Evolutionary conservation across 2,888 invertebrate species (phyloP), one percentile per base, ranked within the genome.

Genomic region (Mallateleia sp.): DNA sequence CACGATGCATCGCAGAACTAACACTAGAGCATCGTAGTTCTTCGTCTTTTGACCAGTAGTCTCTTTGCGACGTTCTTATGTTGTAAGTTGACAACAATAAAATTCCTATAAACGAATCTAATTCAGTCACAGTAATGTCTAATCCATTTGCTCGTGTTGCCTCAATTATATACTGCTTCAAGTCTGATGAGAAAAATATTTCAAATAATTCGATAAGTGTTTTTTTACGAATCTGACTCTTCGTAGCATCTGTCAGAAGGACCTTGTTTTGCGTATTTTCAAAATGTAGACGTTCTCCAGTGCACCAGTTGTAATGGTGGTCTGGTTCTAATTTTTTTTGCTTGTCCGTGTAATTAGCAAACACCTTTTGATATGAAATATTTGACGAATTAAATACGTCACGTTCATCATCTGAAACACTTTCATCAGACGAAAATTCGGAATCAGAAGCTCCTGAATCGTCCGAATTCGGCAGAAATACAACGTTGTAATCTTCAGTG

Each of bases 81-180:
- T 72, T 72, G 32, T 45, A 72, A 9, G 72, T 58, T 45, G 45
- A 32, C 22, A 72, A 28, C 28, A 72, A 28, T 45, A 72, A 20
- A 28, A 72, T 72, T 11, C 45, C 42, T 20, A 72, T 45, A 45
- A 72, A 72, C 7, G 58, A 11, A 45, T 72, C 32, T 47, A 72
- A 72, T 20, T 58, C 58, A 58, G n/a, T 45, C 20, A 20, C n/a
- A 18, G n/a, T 45, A 25, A 72, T 28, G 8, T 72, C n/a, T 15
- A 62, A 89, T 54, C 66, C 72, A 71, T 89, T 88, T 69, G 85
- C 71, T 22, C 77, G 62, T 64, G 28, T 80, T 15, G 87, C 78
- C 8, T 85, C 84, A 25, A 87, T 81, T 34, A 89, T 86, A 50
- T 81, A 88, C 22, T 85, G 8, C 42, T 89, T 89, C 71, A 89